Evolutionary conservation across 2,888 invertebrate genomes (phyloP).

Genomic region (Dynastes grantii): DNA sequence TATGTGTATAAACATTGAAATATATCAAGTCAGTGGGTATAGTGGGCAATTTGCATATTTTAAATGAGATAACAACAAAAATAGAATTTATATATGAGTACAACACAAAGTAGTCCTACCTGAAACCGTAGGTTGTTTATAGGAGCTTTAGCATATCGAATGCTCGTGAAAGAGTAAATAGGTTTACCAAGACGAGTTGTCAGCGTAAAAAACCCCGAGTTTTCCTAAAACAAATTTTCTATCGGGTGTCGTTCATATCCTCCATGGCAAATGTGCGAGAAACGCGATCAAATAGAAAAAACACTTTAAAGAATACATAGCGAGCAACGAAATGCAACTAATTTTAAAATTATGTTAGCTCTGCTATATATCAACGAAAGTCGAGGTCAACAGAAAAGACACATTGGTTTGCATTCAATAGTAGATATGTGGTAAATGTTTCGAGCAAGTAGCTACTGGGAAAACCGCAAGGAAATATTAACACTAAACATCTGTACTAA

Average conservation of each 20-base stretch:
- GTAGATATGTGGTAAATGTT: background rate
- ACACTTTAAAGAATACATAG: background rate
- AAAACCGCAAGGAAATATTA: background rate
- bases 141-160: constrained; percentile 50
- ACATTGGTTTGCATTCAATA: no score
- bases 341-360: background rate
- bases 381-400: no score
- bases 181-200: constrained; percentile 42
- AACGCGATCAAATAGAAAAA: background rate
- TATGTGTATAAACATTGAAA: no score
- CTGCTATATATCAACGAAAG: no score
- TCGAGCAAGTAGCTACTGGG: background rate
- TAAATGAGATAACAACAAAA: no score
- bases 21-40: no score
- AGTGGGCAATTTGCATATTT: no score
- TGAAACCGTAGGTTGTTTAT: constrained; percentile 49
- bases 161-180: constrained; percentile 48
- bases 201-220: constrained; percentile 40
- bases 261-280: background rate
- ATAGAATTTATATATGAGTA: background rate
- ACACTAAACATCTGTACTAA: background rate
- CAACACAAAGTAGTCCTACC: constrained; percentile 8
- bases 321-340: background rate
- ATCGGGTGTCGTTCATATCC: background rate
- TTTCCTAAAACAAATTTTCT: constrained; percentile 42